These are phyloP conservation scores for Tenualosa thibaudeaui DNA, from an alignment of 2,797 vertebrate species.

Conservation along the genomic window DNA sequence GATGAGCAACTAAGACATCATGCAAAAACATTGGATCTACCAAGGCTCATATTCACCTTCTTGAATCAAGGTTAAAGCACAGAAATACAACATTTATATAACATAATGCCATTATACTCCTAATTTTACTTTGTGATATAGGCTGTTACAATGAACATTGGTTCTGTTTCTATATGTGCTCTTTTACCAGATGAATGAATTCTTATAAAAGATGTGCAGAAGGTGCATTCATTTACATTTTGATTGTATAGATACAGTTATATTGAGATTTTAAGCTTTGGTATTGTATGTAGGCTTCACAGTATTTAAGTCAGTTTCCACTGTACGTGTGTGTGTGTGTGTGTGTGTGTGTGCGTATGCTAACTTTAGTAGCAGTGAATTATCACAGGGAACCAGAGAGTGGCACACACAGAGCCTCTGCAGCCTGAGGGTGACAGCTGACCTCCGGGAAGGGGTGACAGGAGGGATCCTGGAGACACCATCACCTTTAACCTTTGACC, in stretches of 20 bases:
- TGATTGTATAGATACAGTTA: no score
- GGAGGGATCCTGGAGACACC: constrained; percentile 53
- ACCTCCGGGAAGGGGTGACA: constrained; percentile 19
- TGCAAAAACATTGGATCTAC: neutral
- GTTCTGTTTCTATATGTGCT: neutral
- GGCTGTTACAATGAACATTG: no score
- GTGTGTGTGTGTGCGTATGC: neutral
- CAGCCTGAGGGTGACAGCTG: constrained; percentile 35
- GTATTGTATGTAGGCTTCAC: neutral
- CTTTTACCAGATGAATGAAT: neutral
- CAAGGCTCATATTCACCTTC: neutral
- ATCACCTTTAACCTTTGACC: constrained; percentile 63
- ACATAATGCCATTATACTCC: no score
- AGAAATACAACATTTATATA: neutral
- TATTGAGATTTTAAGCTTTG: no score
- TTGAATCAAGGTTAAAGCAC: neutral
- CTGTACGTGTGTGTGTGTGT: neutral
- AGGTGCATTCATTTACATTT: no score
- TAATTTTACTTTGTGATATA: no score
- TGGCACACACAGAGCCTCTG: constrained; percentile 39
- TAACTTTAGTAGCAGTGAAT: constrained; percentile 1
- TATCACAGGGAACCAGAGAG: constrained; percentile 31
- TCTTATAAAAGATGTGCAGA: neutral
- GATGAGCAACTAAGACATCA: neutral
- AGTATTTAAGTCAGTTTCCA: neutral